Percentiles rank a stretch among this genome's conserved stretches.
Conservation (phyloP, 2,113 vertebrate species). For the Campylorhamphus procurvoides region DNA sequence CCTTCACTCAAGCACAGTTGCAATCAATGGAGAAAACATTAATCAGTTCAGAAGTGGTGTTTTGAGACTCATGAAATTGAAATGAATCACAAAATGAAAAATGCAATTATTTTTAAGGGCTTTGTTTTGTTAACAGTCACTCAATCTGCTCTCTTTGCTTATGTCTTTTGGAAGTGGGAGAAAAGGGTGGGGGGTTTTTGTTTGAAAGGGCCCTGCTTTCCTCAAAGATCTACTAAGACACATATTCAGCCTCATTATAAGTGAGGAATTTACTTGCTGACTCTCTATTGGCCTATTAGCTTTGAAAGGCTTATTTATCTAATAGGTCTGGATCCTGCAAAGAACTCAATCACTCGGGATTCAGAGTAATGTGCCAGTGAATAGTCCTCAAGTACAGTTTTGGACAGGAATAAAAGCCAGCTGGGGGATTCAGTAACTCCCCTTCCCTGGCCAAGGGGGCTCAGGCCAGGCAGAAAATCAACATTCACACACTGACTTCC, state of each 20-base stretch:
- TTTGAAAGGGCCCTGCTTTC: background rate
- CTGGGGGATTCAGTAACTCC: background rate
- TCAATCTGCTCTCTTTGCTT: constrained; percentile 30
- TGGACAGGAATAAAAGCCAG: background rate
- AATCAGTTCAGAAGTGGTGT: constrained; percentile 75
- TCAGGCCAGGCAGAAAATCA: background rate
- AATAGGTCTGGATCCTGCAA: background rate
- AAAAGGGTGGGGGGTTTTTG: background rate
- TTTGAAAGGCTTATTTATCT: background rate
- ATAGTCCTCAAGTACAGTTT: background rate
- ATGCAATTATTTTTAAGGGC: constrained; percentile 71
- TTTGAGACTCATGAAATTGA: constrained; percentile 70
- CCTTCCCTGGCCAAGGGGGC: background rate
- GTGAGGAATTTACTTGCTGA: background rate
- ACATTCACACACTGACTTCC: background rate
- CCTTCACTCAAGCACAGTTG: constrained; percentile 61
- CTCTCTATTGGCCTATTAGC: background rate
- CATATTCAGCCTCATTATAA: background rate
- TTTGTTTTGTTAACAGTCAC: constrained; percentile 72
- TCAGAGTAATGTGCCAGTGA: background rate
- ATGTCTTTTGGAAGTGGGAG: background rate
- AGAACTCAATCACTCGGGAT: background rate
- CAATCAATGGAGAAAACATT: constrained; percentile 75
- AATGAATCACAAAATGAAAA: constrained; percentile 73
- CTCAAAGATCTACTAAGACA: background rate